Conservation (phyloP, 2,113 vertebrate genomes). For the Petaurus breviceps region DNA sequence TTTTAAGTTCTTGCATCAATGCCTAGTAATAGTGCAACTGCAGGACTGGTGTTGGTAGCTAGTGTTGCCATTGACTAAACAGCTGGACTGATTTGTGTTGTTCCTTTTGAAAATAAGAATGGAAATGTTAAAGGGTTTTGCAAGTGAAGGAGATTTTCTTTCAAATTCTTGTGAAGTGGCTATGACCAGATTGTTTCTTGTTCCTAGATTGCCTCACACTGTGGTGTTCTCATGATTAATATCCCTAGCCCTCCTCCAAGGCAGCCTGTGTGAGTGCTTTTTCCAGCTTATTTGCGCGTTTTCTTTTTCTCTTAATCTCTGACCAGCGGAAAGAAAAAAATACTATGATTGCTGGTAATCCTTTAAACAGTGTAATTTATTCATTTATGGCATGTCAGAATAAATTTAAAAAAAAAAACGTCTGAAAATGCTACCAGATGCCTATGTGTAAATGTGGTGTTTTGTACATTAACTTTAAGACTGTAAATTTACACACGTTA, state of each 20-base stretch:
- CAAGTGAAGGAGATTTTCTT: slow-evolving; percentile 81
- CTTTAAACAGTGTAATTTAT: slow-evolving; percentile 92
- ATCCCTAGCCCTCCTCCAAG: slow-evolving; percentile 69
- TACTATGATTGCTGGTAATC: slow-evolving; percentile 85
- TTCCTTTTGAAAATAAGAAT: slow-evolving; percentile 74
- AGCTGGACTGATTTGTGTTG: slow-evolving; percentile 80
- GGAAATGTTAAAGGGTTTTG: slow-evolving; percentile 84
- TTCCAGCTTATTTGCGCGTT: slow-evolving; percentile 49
- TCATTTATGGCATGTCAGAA: slow-evolving; percentile 92
- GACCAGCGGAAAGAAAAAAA: slow-evolving; percentile 86
- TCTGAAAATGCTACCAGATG: slow-evolving; percentile 89
- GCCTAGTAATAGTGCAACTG: slow-evolving; percentile 82
- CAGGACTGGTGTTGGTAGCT: slow-evolving; percentile 77
- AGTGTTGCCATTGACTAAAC: slow-evolving; percentile 71
- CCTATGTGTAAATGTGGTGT: slow-evolving; percentile 88
- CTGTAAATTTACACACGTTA: slow-evolving; percentile 71
- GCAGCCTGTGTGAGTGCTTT: slow-evolving; percentile 34
- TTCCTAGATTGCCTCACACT: slow-evolving; percentile 73
- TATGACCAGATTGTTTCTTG: slow-evolving; percentile 79
- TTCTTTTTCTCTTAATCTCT: slow-evolving; percentile 67
- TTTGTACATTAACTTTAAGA: slow-evolving; percentile 79
- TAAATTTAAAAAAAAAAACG: slow-evolving; percentile 86
- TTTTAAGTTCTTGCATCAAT: slow-evolving; percentile 82
- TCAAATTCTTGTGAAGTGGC: slow-evolving; percentile 84
- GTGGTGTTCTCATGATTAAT: slow-evolving; percentile 78